Base-by-base conservation (phyloP, 2,113 vertebrate species). In the human region DNA sequence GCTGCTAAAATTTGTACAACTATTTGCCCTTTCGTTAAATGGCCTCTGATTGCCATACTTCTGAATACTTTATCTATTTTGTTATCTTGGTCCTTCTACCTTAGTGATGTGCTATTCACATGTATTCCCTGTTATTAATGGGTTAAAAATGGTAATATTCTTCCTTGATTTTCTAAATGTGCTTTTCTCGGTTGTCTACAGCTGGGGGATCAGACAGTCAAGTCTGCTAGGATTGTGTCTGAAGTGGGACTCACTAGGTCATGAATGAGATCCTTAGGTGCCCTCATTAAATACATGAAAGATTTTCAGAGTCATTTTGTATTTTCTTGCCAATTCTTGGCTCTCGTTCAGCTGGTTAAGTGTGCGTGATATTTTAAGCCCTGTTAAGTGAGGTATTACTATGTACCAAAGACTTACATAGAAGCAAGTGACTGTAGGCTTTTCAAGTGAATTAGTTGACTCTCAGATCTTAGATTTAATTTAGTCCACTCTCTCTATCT, bases 181-280 rank as follows among this genome's bases (percentile, higher is more conserved):
- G 12, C 9, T 68, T 75, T 30, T 59, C 68, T 70, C 9, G 25
- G 32, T 40, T 4, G 6, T 38, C 35, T 59, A 18, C 32, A 22
- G 20, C 35, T 14, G 23, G 20, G 16, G 35, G 17, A 1, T 68
- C 48, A 38, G 5, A 23, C 2, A 0, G 23, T 5, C 0, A 25
- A 70, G 48, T 30, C 30, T 11, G 35, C 40, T 22, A 66, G 59
- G 48, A 57, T 12, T 1, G 9, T 11, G 27, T 50, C 32, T 66
- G 25, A 22, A 78, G 30, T 1, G 18, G 30, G 73, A 64, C 66
- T 45, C 45, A 1, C 4, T 9, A 25, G 57, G 68, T 64, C 73
- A 10, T 0, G 0, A 32, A 5, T 0, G 6, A n/a, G 52, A 14
- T 30, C 32, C 25, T 20, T 8, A 13, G 40, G 10, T 0, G 6